Base-by-base conservation (phyloP, 2,797 vertebrate genomes). In the Trachops cirrhosus region DNA sequence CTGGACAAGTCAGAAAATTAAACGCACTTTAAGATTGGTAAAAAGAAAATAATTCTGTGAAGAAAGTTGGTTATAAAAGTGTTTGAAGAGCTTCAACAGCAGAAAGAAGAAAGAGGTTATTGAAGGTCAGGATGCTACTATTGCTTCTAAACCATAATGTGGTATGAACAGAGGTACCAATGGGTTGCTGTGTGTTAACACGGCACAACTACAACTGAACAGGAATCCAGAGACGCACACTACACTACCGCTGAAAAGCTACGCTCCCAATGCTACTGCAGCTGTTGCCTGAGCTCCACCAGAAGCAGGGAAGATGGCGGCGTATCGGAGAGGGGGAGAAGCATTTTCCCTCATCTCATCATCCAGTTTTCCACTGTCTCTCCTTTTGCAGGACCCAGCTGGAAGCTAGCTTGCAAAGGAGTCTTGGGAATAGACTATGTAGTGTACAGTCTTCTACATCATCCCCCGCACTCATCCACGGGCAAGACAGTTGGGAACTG, bases 381-480 rank as follows among this genome's bases (percentile, higher is more conserved):
- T 24, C 57, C 15, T 34, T 34, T 4, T 26, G 2, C 88, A 37
- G 44, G 86, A 73, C 75, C 44, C 54, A 74, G 4, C 70, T 70
- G 48, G 26, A 87, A 54, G 29, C 12, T 8, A 73, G 39, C 19
- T 46, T 41, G 29, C 26, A 52, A 22, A 16, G 12, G 26, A 26
- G 14, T 46, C 50, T 62, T 83, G 64, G 84, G 64, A 64, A 78
- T 44, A 26, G 5, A 87, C 9, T 19, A 22, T 9, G 32, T 9
- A 32, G 34, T 64, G 46, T 44, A 22, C 26, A 59, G 32, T 26
- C 24, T 68, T 82, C 59, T 9, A 18, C 5, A 5, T 16, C 18
- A 22, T 9, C n/a, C 5, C n/a, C 11, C 5, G 4, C 1, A 19
- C 44, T 34, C 8, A 29, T 11, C 1, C 26, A 37, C 0, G 5